Base-by-base conservation (phyloP, 2,888 invertebrate species). In the Anarsia innoxiella region DNA sequence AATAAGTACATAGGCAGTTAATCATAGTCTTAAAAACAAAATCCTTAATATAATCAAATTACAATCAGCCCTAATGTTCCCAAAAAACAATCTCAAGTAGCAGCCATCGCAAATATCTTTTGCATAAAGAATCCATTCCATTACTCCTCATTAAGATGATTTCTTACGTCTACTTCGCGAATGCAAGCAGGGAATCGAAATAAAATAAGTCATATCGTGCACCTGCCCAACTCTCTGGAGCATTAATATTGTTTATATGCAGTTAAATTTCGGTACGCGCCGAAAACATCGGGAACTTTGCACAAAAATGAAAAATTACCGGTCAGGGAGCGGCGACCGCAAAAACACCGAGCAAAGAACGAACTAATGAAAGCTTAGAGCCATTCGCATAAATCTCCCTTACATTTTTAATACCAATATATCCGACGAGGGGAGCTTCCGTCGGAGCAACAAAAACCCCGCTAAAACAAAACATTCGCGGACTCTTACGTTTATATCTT, bases 331-430 rank as follows among this genome's bases (percentile, higher is more conserved):
- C 72, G 68, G 67, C 70, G 73, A 77, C 82, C 80, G 77, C 80
- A 74, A 68, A 72, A 80, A 76, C 76, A 73, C 73, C 73, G 75
- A 77, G 65, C 71, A 82, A 83, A 82, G 74, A 80, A 77, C 73
- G n/a, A 74, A 74, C 82, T 83, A 84, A 84, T 84, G 84, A 84
- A 84, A 84, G 84, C 84, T 83, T 78, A 84, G 77, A 83, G 80
- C 83, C 75, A 83, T 84, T 80, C 83, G 76, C 83, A 84, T 84
- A 84, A 84, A 84, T 84, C 84, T 83, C 75, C 77, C 70, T 84
- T 84, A 83, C 84, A 84, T 84, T 84, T 84, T 84, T 84, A 84
- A 84, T 84, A 84, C 83, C 83, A 80, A 84, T 84, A 84, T 79
- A 80, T 79, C 77, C 73, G 63, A 55, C 59, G 70, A 79, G 82